These are phyloP conservation scores for Coilia nasus DNA, from an alignment of 2,797 vertebrate species.

Conservation along the genomic window DNA sequence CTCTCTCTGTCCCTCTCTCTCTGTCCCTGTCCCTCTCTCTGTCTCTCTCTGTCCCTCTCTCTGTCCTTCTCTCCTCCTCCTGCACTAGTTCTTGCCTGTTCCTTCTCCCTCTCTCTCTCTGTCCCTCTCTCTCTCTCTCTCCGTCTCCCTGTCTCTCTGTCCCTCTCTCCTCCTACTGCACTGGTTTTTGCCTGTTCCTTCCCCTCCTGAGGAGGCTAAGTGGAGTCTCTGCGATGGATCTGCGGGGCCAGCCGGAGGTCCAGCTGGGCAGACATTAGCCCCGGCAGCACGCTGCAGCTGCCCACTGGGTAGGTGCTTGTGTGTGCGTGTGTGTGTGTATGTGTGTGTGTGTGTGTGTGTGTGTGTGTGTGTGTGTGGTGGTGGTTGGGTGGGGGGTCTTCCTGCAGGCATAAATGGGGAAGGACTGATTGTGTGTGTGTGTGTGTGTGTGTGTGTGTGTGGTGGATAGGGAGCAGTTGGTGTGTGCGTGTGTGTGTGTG, in stretches of 20 bases:
- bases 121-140: background rate
- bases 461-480: too few species aligned
- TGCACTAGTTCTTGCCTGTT: too few species aligned
- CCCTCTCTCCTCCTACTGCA: background rate
- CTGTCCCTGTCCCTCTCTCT: background rate
- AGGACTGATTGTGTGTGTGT: background rate
- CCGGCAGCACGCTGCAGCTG: constrained; percentile 39
- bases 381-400: constrained; percentile 10
- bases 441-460: too few species aligned
- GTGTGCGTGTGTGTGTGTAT: too few species aligned
- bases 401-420: constrained; percentile 39
- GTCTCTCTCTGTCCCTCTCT: too few species aligned
- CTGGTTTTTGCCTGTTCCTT: constrained; percentile 1
- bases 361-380: background rate
- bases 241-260: constrained; percentile 37
- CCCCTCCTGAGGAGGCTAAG: constrained; percentile 30
- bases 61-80: too few species aligned
- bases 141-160: background rate
- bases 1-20: background rate
- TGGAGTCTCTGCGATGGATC: constrained; percentile 40
- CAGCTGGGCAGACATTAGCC: constrained; percentile 44
- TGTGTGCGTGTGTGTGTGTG: too few species aligned
- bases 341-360: too few species aligned
- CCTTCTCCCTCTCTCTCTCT: too few species aligned
- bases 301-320: constrained; percentile 6